A percentile compares a stretch with the other conserved stretches of the same genome.
Evolutionary conservation across 2,888 invertebrate species (phyloP).

Genomic region (Laspeyria flexula): DNA sequence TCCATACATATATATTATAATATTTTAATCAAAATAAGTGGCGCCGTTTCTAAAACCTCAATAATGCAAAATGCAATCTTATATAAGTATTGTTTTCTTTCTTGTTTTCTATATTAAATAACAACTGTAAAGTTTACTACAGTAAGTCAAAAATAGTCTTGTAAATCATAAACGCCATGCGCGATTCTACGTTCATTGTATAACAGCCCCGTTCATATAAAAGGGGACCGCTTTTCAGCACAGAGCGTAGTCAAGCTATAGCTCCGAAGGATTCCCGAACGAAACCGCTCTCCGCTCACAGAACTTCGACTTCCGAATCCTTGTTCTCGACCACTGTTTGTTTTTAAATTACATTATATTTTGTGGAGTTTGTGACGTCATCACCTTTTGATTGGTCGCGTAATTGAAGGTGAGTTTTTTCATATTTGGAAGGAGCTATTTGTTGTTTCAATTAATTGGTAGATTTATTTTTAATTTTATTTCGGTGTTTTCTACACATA

Average conservation of each 20-base stretch:
- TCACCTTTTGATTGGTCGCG: constrained; percentile 32
- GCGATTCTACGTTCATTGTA: constrained; percentile 44
- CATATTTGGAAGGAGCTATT: constrained; percentile 6
- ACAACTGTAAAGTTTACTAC: no score
- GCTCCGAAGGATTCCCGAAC: constrained; percentile 45
- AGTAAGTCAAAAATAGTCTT: constrained; percentile 12
- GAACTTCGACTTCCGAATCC: constrained; percentile 30
- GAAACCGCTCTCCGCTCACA: constrained; percentile 26
- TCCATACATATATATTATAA: no score
- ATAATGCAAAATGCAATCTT: no score
- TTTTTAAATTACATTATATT: constrained; percentile 44
- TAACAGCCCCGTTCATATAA: constrained; percentile 52
- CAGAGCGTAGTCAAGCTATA: constrained; percentile 56
- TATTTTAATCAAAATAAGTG: no score
- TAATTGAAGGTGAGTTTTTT: constrained; percentile 38
- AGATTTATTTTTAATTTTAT: neutral
- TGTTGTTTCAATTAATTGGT: constrained; percentile 9
- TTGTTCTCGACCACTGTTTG: constrained; percentile 19
- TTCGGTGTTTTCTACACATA: neutral
- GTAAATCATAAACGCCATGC: constrained; percentile 4
- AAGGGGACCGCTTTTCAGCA: constrained; percentile 41
- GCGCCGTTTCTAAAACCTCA: no score
- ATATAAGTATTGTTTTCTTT: no score
- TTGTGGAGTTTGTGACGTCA: constrained; percentile 41
- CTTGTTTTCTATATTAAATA: no score